Evolutionary conservation across 2,888 invertebrate genomes (phyloP).

Genomic region (Erebia epiphron): DNA sequence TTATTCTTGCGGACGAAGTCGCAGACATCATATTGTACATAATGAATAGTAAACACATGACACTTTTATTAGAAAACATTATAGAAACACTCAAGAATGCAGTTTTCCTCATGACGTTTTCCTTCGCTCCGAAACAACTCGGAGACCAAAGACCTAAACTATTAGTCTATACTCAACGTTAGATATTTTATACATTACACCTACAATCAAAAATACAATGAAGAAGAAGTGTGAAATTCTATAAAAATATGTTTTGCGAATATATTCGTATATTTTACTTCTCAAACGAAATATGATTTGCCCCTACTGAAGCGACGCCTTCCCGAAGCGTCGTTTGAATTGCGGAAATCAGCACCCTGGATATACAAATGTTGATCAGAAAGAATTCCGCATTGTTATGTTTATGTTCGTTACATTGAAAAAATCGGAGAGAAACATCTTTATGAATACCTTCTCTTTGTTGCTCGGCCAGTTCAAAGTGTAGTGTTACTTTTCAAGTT

Average conservation of each 20-base stretch:
- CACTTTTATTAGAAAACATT: too few species aligned
- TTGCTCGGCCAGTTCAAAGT: too few species aligned
- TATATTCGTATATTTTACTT: constrained; percentile 64
- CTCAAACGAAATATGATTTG: constrained; percentile 63
- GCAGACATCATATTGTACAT: too few species aligned
- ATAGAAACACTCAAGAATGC: too few species aligned
- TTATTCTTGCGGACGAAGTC: too few species aligned
- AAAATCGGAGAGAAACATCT: not conserved
- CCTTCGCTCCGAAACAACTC: too few species aligned
- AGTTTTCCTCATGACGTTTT: too few species aligned
- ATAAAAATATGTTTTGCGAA: constrained; percentile 56
- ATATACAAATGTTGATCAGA: constrained; percentile 20
- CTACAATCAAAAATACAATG: not conserved
- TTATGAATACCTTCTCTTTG: not conserved
- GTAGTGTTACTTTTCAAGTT: too few species aligned
- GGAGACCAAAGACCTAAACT: too few species aligned
- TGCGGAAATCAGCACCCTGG: constrained; percentile 16
- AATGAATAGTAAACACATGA: too few species aligned
- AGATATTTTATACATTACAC: too few species aligned
- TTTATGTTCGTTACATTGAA: not conserved
- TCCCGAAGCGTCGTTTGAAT: constrained; percentile 9
- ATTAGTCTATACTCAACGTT: too few species aligned
- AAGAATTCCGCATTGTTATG: constrained; percentile 7
- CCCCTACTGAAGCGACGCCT: constrained; percentile 42
- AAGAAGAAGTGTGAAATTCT: not conserved